Evolutionary conservation across 2,797 vertebrate genomes (phyloP).

Genomic region (Podarcis siculus): DNA sequence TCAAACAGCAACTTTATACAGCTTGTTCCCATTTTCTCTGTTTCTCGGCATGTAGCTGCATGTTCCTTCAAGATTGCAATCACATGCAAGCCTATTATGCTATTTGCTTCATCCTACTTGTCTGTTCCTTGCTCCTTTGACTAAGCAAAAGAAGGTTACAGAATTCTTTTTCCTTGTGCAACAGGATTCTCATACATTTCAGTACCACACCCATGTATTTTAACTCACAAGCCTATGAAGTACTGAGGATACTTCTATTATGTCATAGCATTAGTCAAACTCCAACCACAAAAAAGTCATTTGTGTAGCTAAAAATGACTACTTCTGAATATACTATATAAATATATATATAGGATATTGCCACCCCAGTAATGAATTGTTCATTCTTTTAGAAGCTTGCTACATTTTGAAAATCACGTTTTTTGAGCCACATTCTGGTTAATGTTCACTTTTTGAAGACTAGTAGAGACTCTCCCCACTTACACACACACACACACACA

Average conservation of each 20-base stretch:
- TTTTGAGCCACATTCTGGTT: neutral
- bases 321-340: neutral
- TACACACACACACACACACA: neutral
- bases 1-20: neutral
- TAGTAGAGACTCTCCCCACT: too few species aligned
- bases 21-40: slow-evolving; percentile 31
- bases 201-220: slow-evolving; percentile 46
- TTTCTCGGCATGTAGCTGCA: slow-evolving; percentile 58
- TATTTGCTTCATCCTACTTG: slow-evolving; percentile 51
- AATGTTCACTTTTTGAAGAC: neutral
- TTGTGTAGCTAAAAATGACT: slow-evolving; percentile 21
- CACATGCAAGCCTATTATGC: slow-evolving; percentile 52
- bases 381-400: neutral
- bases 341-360: too few species aligned
- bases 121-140: slow-evolving; percentile 36
- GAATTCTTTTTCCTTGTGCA: slow-evolving; percentile 57
- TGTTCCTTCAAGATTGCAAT: slow-evolving; percentile 56
- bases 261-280: slow-evolving; percentile 25
- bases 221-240: slow-evolving; percentile 32
- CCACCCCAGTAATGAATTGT: neutral
- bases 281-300: neutral
- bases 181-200: slow-evolving; percentile 46
- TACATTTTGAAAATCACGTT: neutral
- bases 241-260: neutral
- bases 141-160: slow-evolving; percentile 61